Conservation (phyloP, 2,113 vertebrate genomes). For the Bungarus multicinctus region DNA sequence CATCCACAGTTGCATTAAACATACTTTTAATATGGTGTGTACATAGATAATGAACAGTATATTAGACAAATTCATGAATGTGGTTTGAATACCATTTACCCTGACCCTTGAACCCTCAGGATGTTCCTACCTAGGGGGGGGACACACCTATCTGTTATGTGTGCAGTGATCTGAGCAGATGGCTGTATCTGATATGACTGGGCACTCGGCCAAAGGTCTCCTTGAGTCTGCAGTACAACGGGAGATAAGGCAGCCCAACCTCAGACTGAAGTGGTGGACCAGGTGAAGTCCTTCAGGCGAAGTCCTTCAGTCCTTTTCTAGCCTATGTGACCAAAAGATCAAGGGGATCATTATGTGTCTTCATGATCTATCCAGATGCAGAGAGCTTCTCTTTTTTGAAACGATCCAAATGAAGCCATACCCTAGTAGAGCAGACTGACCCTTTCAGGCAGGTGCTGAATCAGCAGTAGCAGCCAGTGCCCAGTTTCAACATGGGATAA, state of each 20-base stretch:
- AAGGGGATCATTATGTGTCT: not conserved
- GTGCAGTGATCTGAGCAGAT: not conserved
- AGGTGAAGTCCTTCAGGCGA: not conserved
- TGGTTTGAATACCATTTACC: not conserved
- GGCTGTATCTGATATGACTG: not conserved
- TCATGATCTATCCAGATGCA: not conserved
- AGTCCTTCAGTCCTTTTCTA: not conserved
- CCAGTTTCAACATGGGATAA: not conserved
- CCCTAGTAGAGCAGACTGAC: not conserved
- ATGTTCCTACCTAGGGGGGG: not conserved
- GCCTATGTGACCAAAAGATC: not conserved
- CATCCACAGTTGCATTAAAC: not conserved
- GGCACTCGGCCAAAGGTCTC: not conserved
- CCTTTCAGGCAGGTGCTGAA: not conserved
- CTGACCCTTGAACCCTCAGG: not conserved
- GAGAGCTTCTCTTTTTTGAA: not conserved
- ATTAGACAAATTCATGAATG: not conserved
- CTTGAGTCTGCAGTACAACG: not conserved
- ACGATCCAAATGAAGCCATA: not conserved
- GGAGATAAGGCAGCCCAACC: not conserved
- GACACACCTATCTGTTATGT: not conserved
- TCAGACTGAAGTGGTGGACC: not conserved
- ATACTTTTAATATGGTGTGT: not conserved
- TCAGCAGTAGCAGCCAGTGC: not conserved
- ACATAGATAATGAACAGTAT: not conserved